Base-by-base conservation (phyloP, 2,113 vertebrate species). In the Chroicocephalus ridibundus region DNA sequence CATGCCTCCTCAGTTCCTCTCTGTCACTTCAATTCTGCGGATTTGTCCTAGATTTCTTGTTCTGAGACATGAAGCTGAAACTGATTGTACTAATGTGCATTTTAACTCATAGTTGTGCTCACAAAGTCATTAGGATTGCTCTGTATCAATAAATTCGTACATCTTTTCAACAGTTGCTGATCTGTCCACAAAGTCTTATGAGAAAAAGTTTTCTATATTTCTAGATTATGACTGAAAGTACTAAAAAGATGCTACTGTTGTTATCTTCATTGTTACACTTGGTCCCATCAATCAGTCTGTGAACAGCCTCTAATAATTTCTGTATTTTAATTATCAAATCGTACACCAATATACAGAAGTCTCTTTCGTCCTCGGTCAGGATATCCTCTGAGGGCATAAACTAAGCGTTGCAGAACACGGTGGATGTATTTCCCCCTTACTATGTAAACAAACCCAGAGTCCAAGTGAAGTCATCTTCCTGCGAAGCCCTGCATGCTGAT, bases 21-120 rank as follows among this genome's bases (percentile, higher is more conserved):
- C 80, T 61, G 51, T 21, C n/a, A 27, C n/a, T 75, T 79, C 2
- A 2, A 1, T 61, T 34, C 44, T 69, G n/a, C 36, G 69, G 29
- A 65, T 3, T 44, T 0, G 11, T 25, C 54, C 71, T 13, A 11
- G 20, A 69, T 55, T 51, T 51, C 52, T 69, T 71, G 21, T 68
- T n/a, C 40, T 29, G 51, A 84, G 64, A 57, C 27, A 13, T 3
- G 10, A 79, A 49, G 38, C 7, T 72, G 47, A 55, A 71, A 54
- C 1, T 38, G 15, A 34, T 21, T 9, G 11, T 36, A 27, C 4
- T 22, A 32, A 77, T 2, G 24, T 14, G 27, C 12, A 11, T 54
- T 61, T 24, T 51, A 64, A 34, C 14, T 11, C 26, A 24, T 0
- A 49, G 34, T 7, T 55, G 10, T 0, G 0, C n/a, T 76, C 40